Conservation (phyloP, 2,888 invertebrate genomes). For the Lathronympha strigana region DNA sequence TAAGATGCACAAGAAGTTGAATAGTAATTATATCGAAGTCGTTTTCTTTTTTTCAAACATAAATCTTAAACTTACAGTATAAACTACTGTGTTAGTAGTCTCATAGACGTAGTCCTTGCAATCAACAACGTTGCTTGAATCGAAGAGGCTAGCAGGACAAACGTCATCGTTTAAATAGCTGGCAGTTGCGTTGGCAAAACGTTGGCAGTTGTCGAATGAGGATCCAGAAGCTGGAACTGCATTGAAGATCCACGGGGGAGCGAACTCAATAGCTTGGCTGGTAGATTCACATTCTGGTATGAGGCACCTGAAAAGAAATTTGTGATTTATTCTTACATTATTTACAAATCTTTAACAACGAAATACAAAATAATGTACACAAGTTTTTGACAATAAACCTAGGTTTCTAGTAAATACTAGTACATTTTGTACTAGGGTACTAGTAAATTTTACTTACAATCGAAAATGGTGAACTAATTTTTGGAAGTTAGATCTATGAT, state of each 20-base stretch:
- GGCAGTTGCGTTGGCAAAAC: slow-evolving; percentile 49
- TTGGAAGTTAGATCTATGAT: no score
- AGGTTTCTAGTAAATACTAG: no score
- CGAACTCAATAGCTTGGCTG: slow-evolving; percentile 49
- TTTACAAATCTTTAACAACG: no score
- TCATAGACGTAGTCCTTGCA: slow-evolving; percentile 65
- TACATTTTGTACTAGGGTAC: no score
- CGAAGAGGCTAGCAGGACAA: slow-evolving; percentile 64
- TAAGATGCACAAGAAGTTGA: no score
- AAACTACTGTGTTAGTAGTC: slow-evolving; percentile 65
- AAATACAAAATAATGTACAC: no score
- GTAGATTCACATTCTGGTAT: slow-evolving; percentile 45
- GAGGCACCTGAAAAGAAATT: slow-evolving; percentile 34
- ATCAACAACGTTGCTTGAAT: slow-evolving; percentile 46
- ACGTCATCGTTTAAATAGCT: slow-evolving; percentile 19
- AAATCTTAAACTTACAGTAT: slow-evolving; percentile 62
- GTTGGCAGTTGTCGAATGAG: slow-evolving; percentile 58
- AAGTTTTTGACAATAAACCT: no score
- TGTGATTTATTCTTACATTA: no score
- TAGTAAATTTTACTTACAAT: no score
- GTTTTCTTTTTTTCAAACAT: not conserved
- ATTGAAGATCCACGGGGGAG: slow-evolving; percentile 60
- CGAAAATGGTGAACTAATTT: no score
- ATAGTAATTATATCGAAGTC: no score
- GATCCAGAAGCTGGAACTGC: slow-evolving; percentile 57